A percentile compares a stretch with the other conserved stretches of the same genome.
phyloP scores from a whole-genome alignment of 1,140 invertebrate species.

The Asobara japonica region DNA sequence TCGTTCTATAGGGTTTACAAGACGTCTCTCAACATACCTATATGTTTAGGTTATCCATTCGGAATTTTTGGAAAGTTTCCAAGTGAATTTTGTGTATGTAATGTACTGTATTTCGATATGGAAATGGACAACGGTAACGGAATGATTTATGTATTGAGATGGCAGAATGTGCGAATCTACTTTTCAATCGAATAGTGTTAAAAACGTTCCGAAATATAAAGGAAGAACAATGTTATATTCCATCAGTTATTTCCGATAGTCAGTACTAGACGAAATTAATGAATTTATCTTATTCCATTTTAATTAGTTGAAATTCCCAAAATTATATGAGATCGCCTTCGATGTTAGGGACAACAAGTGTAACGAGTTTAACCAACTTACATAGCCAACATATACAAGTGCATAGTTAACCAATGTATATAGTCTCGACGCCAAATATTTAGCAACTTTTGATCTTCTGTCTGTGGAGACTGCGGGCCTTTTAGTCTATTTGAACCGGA shows the following conservation, averaged over 20 bases:
- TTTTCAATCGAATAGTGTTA: neutral
- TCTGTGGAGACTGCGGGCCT: neutral
- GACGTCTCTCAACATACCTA: neutral
- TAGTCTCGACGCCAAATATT: neutral
- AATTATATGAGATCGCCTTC: neutral
- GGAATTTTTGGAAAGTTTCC: constrained; percentile 61
- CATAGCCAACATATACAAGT: neutral
- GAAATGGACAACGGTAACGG: constrained; percentile 25
- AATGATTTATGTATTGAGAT: constrained; percentile 4
- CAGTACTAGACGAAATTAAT: neutral
- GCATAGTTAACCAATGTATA: neutral
- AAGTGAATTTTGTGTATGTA: constrained; percentile 59
- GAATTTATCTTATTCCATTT: too few species aligned
- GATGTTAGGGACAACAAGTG: neutral
- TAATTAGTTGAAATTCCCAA: neutral
- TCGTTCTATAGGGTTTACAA: neutral
- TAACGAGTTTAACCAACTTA: neutral
- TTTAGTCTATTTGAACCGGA: constrained; percentile 38
- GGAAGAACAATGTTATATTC: neutral
- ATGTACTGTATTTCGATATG: constrained; percentile 8
- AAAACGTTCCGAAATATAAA: neutral
- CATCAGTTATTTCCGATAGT: neutral
- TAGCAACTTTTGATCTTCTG: neutral
- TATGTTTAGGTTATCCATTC: constrained; percentile 43
- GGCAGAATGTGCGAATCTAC: constrained; percentile 7